phyloP scores from a whole-genome alignment of 2,888 invertebrate species.

The Melanophora roralis region DNA sequence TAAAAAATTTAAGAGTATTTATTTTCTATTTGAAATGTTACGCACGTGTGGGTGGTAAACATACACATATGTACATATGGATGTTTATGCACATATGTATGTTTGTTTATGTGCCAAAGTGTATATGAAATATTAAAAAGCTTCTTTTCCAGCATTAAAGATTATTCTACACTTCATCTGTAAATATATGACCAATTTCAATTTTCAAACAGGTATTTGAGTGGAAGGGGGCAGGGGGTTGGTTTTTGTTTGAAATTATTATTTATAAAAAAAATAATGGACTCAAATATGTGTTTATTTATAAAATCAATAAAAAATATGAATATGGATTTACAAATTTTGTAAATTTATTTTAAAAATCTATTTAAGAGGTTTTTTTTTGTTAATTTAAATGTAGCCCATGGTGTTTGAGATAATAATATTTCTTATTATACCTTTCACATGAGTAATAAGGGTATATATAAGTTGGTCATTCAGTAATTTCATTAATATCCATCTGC shows the following conservation, averaged over 20 bases:
- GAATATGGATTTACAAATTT: not conserved
- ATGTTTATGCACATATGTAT: not conserved
- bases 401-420: not conserved
- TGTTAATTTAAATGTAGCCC: not conserved
- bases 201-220: not conserved
- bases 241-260: not conserved
- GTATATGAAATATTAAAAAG: conserved; percentile 43
- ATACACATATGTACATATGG: not conserved
- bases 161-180: conserved; percentile 16
- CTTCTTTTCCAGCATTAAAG: conserved; percentile 11
- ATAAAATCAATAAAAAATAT: not conserved
- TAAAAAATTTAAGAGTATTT: conserved; percentile 44
- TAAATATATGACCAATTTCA: conserved; percentile 5
- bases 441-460: too few relatives aligned
- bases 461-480: too few relatives aligned
- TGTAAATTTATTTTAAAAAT: not conserved
- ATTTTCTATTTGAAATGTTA: conserved; percentile 46
- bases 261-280: not conserved
- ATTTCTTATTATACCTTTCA: not conserved
- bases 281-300: not conserved
- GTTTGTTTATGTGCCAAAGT: conserved; percentile 9
- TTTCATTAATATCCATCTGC: too few relatives aligned
- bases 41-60: conserved; percentile 48
- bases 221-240: not conserved
- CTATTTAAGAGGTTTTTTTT: not conserved